These are phyloP conservation scores for Syngnathus scovelli DNA, from an alignment of 2,113 vertebrate species.

Conservation along the genomic window DNA sequence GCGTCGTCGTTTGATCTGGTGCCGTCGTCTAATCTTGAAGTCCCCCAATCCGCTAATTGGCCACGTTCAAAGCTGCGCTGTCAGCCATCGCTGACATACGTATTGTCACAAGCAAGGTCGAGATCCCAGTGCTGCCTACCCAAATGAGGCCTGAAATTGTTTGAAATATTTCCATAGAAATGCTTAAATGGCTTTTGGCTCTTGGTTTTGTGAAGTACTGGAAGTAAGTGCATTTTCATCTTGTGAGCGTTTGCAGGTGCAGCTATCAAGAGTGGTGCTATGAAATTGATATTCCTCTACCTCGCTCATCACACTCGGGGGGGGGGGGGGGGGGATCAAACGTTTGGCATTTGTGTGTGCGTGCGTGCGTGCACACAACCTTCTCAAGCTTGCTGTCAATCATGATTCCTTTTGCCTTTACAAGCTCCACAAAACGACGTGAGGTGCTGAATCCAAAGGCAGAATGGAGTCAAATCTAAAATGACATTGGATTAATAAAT, in stretches of 20 bases:
- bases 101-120: too few relatives aligned
- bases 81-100: too few relatives aligned
- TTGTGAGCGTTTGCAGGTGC: too few relatives aligned
- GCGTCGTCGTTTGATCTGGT: background rate
- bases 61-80: background rate
- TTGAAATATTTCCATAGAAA: too few relatives aligned
- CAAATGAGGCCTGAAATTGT: too few relatives aligned
- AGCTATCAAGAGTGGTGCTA: background rate
- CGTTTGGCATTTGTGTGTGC: background rate
- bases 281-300: background rate
- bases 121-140: too few relatives aligned
- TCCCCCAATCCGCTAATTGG: background rate
- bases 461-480: too few relatives aligned
- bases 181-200: too few relatives aligned
- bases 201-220: too few relatives aligned
- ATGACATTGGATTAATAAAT: too few relatives aligned
- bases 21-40: background rate
- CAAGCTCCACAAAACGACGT: background rate
- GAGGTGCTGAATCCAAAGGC: background rate
- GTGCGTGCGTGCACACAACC: background rate
- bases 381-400: background rate
- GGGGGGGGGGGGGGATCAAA: background rate
- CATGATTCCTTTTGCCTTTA: background rate
- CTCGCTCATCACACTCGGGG: conserved; percentile 1
- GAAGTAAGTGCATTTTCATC: too few relatives aligned